These are phyloP conservation scores for Drosophila ironensis DNA, from an alignment of 1,140 invertebrate species.

Conservation along the genomic window DNA sequence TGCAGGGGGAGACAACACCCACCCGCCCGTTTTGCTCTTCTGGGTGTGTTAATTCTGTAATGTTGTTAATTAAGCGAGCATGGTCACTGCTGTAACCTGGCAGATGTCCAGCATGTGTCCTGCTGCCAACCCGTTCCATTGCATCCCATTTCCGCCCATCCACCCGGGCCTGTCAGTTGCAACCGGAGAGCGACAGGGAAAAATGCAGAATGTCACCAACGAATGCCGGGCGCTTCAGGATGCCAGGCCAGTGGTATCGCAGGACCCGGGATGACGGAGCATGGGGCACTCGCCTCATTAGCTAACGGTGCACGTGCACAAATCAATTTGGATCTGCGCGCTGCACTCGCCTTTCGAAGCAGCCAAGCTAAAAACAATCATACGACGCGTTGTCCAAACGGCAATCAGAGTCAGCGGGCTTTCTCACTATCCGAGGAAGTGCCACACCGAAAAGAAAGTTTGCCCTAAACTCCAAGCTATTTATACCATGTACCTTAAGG, in stretches of 20 bases:
- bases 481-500: no score
- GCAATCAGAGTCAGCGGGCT: constrained; percentile 66
- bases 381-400: constrained; percentile 64
- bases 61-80: constrained; percentile 68
- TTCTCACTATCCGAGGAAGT: constrained; percentile 36
- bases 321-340: constrained; percentile 63
- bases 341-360: constrained; percentile 4
- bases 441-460: constrained; percentile 1
- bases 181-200: constrained; percentile 6
- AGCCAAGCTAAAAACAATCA: constrained; percentile 60
- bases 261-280: constrained; percentile 3
- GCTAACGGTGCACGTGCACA: constrained; percentile 70
- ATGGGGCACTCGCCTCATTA: constrained; percentile 49
- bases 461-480: not conserved
- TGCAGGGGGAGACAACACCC: constrained; percentile 9
- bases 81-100: constrained; percentile 29
- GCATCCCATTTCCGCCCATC: no score
- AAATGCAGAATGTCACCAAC: constrained; percentile 36
- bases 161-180: constrained; percentile 26
- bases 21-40: not conserved
- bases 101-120: constrained; percentile 32
- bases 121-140: not conserved
- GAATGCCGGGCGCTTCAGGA: constrained; percentile 35
- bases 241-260: constrained; percentile 8
- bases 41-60: constrained; percentile 51